These are phyloP conservation scores for Hyles lineata DNA, from an alignment of 2,888 invertebrate genomes.

Conservation along the genomic window DNA sequence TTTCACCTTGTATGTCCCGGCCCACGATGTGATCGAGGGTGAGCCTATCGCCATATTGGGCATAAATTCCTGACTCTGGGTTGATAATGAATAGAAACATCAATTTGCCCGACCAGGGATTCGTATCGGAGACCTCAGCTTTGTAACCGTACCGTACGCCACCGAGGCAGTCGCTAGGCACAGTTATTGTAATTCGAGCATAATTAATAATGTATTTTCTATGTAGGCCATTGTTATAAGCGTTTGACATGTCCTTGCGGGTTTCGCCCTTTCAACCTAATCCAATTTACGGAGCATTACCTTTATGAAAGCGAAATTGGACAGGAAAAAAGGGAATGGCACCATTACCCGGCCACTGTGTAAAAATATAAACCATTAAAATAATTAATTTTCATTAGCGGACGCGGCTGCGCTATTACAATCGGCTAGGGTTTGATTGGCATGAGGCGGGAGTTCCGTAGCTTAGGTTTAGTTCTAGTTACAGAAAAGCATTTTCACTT, in stretches of 20 bases:
- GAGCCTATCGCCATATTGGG: no score
- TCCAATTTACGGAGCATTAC: slow-evolving; percentile 55
- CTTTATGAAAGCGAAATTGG: slow-evolving; percentile 52
- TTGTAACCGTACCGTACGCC: no score
- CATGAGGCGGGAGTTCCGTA: not conserved
- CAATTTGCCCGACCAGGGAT: no score
- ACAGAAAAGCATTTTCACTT: no score
- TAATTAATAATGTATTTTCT: slow-evolving; percentile 31
- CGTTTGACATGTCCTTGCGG: slow-evolving; percentile 50
- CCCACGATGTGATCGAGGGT: no score
- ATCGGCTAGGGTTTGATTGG: slow-evolving; percentile 16
- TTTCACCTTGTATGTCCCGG: no score
- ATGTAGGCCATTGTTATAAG: slow-evolving; percentile 40
- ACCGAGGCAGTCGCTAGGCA: no score
- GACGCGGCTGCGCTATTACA: slow-evolving; percentile 4
- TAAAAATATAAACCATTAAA: slow-evolving; percentile 33
- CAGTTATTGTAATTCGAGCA: not conserved
- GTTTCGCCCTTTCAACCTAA: slow-evolving; percentile 51
- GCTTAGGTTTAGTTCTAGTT: not conserved
- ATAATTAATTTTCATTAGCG: slow-evolving; percentile 32
- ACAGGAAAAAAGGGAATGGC: slow-evolving; percentile 51
- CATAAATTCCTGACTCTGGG: no score
- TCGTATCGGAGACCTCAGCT: no score
- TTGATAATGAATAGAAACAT: no score
- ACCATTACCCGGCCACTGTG: slow-evolving; percentile 31